Conservation (phyloP, 2,888 invertebrate genomes). For the Bibio marci region DNA sequence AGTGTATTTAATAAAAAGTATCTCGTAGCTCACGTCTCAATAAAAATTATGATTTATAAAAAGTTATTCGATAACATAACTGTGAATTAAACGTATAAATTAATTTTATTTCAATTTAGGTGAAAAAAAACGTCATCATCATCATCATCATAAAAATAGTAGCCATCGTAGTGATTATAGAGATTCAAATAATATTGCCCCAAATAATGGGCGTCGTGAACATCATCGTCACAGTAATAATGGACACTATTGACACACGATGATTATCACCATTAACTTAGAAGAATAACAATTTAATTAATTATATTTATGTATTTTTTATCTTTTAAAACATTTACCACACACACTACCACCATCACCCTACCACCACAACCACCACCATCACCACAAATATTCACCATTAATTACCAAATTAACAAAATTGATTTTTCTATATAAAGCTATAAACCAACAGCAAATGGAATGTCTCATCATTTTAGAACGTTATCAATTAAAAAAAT, state of each 20-base stretch:
- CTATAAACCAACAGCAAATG: background rate
- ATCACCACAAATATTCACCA: too few relatives aligned
- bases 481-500: background rate
- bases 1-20: too few relatives aligned
- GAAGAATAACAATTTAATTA: conserved; percentile 17
- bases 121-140: conserved; percentile 28
- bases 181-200: conserved; percentile 19
- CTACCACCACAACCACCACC: too few relatives aligned
- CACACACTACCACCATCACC: too few relatives aligned
- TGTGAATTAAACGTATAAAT: too few relatives aligned
- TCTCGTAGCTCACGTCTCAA: too few relatives aligned
- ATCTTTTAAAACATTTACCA: too few relatives aligned
- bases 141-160: conserved; percentile 29
- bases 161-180: conserved; percentile 26
- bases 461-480: background rate
- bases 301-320: background rate
- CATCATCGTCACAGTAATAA: conserved; percentile 20
- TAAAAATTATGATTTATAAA: too few relatives aligned
- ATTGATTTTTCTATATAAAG: too few relatives aligned
- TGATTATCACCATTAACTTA: conserved; percentile 30
- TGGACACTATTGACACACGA: conserved; percentile 28
- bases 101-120: conserved; percentile 11
- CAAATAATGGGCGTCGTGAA: conserved; percentile 22
- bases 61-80: too few relatives aligned
- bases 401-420: too few relatives aligned